Evolutionary conservation across 2,888 invertebrate genomes (phyloP), one percentile per base, ranked within the genome.

Genomic region (Prosapia bicincta): DNA sequence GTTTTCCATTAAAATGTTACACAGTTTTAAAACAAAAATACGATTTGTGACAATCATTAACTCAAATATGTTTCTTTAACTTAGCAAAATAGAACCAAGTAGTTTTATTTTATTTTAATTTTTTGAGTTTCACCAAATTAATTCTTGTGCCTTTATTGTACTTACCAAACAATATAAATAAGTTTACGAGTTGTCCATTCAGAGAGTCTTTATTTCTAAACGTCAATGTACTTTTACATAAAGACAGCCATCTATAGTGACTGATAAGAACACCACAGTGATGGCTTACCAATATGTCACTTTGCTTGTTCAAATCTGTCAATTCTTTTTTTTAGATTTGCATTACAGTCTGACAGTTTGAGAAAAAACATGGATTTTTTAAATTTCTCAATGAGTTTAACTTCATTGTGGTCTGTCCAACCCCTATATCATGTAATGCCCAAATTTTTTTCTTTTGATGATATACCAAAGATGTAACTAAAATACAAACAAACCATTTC

Each of bases 11-110:
- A 1, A 74, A 13, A 43, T 26, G 1, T 15, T 7, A 24, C 26
- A 69, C 69, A 32, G 69, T 74, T 69, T n/a, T 9, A 3, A 15
- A 38, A 74, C 43, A 5, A 74, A 68, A 7, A 74, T 26, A 9
- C 26, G 10, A 32, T 25, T 38, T 69, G 69, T 74, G 9, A 32
- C n/a, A 28, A 23, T 65, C 70, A 74, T 32, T 0, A 75, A 28
- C 3, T 15, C 28, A 24, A 9, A 74, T 15, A 74, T 68, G 26
- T 74, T 74, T 26, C 74, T 69, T 23, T 74, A 74, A 54, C 74
- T 74, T 26, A 54, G 24, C 25, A 68, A 69, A 28, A 65, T 54
- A 7, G 69, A 74, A 13, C 6, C n/a, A n/a, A n/a, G n/a, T 25
- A 54, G 23, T 26, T 25, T 73, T 72, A 43, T 65, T 25, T 7